Base-by-base conservation (phyloP, 2,888 invertebrate genomes). In the Pseudococcus longispinus region DNA sequence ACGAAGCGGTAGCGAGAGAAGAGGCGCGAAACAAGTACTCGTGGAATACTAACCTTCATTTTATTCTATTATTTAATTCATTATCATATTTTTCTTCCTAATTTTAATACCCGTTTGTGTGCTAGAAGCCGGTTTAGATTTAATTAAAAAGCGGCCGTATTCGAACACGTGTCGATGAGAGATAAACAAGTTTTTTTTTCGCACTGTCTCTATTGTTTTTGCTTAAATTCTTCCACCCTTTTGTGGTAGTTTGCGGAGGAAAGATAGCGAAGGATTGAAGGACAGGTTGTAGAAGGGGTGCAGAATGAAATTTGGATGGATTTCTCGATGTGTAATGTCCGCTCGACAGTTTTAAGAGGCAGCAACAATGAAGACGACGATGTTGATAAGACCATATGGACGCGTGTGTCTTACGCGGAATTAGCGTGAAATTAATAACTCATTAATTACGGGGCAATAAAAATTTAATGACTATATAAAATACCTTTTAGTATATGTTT, bases 71-170 rank as follows among this genome's bases (percentile, higher is more conserved):
- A 65, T 84, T 84, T 84, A 84, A 84, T 84, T 84, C 84, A 84
- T 84, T 84, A 84, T 84, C 84, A 84, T 84, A 84, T 84, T 84
- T 84, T 84, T 65, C 84, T 84, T 84, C 84, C 84, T 84, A 84
- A 84, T 65, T 84, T 84, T 65, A 37, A 84, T 84, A 84, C 84
- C 37, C 55, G 60, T 65, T 55, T 60, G 84, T 26, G 23, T 11
- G 42, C 8, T 84, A 11, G 37, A 65, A 84, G 84, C 84, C 84
- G 84, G 84, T 84, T 84, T 84, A 84, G 84, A 84, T 84, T 84
- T 84, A 84, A 84, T 84, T 84, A 84, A 84, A 84, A 84, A 84
- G 84, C 84, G 55, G 84, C 60, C 60, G 70, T 65, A 84, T 65
- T 84, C 84, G 55, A 84, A 84, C 84, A 84, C 84, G 84, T 84